Percentiles rank a stretch among this genome's conserved stretches.
Conservation (phyloP, 2,888 invertebrate species). For the Sphaeridia pumilis region DNA sequence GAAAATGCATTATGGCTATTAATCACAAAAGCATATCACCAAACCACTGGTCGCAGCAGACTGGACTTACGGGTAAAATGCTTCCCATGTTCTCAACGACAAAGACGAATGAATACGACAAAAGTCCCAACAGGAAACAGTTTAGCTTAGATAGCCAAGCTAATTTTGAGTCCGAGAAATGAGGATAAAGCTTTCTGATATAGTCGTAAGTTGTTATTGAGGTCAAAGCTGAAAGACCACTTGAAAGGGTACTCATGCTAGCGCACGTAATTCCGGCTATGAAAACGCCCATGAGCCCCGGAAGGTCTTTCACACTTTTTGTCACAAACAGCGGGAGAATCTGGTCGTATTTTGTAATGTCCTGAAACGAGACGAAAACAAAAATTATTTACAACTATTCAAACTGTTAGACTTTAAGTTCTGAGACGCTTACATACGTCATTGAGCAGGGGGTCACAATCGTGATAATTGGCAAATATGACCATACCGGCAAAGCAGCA, state of each 20-base stretch:
- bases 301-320: conserved; percentile 37
- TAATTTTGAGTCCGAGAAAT: conserved; percentile 38
- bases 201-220: conserved; percentile 45
- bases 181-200: conserved; percentile 27
- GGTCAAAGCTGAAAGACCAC: conserved; percentile 46
- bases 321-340: conserved; percentile 45
- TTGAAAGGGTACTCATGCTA: conserved; percentile 43
- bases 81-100: conserved; percentile 45
- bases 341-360: conserved; percentile 34
- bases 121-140: conserved; percentile 42
- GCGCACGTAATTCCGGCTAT: conserved; percentile 21
- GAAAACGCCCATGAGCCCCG: conserved; percentile 32
- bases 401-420: not conserved
- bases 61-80: conserved; percentile 40
- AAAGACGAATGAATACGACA: conserved; percentile 43
- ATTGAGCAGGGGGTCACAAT: conserved; percentile 19
- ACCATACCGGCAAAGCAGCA: conserved; percentile 18
- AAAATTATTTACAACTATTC: not conserved
- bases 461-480: conserved; percentile 16
- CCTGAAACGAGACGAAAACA: conserved; percentile 6
- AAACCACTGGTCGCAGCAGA: conserved; percentile 44
- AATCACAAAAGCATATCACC: conserved; percentile 49
- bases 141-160: conserved; percentile 42
- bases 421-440: conserved; percentile 4
- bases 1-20: not conserved